Percentiles rank a stretch among this genome's conserved stretches.
Conservation (phyloP, 2,888 invertebrate genomes). For the Dorcus hopei region DNA sequence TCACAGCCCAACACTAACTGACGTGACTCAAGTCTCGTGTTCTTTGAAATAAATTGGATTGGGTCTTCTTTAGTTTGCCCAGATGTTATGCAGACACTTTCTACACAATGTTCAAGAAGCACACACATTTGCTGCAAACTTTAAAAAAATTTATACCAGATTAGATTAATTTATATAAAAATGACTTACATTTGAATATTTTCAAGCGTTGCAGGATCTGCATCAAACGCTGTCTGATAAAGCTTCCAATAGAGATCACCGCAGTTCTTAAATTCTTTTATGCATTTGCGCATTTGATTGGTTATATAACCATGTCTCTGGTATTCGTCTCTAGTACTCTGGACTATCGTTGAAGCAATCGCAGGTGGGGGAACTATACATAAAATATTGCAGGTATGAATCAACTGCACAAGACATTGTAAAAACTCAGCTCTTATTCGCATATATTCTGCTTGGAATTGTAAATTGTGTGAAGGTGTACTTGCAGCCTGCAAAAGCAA, state of each 20-base stretch:
- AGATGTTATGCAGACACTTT: constrained; percentile 61
- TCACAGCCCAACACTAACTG: constrained; percentile 49
- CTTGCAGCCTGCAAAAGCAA: constrained; percentile 59
- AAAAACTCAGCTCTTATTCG: constrained; percentile 73
- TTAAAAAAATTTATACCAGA: constrained; percentile 19
- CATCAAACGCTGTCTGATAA: constrained; percentile 82
- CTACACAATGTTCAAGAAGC: constrained; percentile 71
- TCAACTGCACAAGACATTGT: constrained; percentile 61
- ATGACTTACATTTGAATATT: constrained; percentile 64
- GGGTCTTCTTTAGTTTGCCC: constrained; percentile 40
- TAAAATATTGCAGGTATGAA: constrained; percentile 70
- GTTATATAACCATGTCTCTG: constrained; percentile 78
- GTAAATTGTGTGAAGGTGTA: constrained; percentile 60
- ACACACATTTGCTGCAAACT: constrained; percentile 79
- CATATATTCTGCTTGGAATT: constrained; percentile 75
- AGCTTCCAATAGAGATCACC: constrained; percentile 73
- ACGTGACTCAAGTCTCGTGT: constrained; percentile 48
- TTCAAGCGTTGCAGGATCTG: constrained; percentile 73
- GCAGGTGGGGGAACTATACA: constrained; percentile 92
- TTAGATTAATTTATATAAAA: constrained; percentile 1
- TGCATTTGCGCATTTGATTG: constrained; percentile 72
- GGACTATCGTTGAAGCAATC: constrained; percentile 79
- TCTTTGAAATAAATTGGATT: constrained; percentile 45
- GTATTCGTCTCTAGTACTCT: constrained; percentile 72
- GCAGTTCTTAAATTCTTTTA: constrained; percentile 67